Conservation (phyloP, 2,888 invertebrate genomes). For the Megastigmus dorsalis region DNA sequence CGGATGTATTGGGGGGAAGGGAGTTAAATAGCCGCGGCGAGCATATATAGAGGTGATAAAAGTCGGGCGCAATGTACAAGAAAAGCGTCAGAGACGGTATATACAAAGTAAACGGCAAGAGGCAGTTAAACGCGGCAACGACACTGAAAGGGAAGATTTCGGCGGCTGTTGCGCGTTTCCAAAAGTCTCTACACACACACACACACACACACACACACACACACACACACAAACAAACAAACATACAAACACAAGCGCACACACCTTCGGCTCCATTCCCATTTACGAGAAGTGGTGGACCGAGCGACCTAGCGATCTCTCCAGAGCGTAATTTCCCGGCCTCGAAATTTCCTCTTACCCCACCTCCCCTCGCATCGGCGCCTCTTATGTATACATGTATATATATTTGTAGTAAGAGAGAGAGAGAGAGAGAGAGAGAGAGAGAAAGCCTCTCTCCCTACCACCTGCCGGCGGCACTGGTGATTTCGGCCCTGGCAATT, state of each 20-base stretch:
- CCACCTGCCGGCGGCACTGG: constrained; percentile 53
- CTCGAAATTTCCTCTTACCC: constrained; percentile 36
- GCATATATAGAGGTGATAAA: too few relatives aligned
- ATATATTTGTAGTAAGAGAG: too few relatives aligned
- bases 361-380: neutral
- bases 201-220: too few relatives aligned
- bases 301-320: constrained; percentile 41
- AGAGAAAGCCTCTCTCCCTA: neutral
- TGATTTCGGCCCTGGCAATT: constrained; percentile 61
- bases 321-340: constrained; percentile 56
- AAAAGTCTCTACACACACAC: too few relatives aligned
- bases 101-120: neutral
- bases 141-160: neutral
- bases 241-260: too few relatives aligned
- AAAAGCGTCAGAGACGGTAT: too few relatives aligned
- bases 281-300: constrained; percentile 55
- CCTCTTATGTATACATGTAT: neutral
- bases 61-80: too few relatives aligned
- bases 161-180: constrained; percentile 30
- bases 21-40: too few relatives aligned
- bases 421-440: neutral
- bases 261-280: constrained; percentile 50
- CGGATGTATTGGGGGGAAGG: too few relatives aligned
- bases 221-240: too few relatives aligned
- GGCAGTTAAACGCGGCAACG: constrained; percentile 12